Evolutionary conservation across 2,888 invertebrate genomes (phyloP).

Genomic region (Antitype chi): DNA sequence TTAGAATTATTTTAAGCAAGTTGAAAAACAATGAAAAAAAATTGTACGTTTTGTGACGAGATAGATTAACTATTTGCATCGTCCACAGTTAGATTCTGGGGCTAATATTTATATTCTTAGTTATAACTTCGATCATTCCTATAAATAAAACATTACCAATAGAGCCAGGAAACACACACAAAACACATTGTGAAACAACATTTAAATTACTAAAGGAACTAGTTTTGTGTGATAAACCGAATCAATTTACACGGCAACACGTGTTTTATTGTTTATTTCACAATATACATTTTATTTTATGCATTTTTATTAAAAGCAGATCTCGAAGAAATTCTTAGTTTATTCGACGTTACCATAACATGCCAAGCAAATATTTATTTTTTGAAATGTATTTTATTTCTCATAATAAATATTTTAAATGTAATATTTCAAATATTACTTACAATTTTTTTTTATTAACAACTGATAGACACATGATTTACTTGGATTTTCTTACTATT

Average conservation of each 20-base stretch:
- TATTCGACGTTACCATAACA: not conserved
- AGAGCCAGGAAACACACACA: conserved; percentile 61
- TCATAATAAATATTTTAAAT: not conserved
- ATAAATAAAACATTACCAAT: conserved; percentile 46
- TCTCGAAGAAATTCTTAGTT: conserved; percentile 5
- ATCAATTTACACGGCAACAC: conserved; percentile 53
- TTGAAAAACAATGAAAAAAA: not conserved
- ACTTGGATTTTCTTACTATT: no score
- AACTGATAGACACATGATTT: no score
- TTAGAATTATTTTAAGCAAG: not conserved
- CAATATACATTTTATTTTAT: conserved; percentile 50
- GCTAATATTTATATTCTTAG: not conserved
- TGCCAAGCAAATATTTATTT: not conserved
- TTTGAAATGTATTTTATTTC: not conserved
- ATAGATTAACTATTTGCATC: not conserved
- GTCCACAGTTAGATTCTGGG: not conserved
- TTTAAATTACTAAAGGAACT: conserved; percentile 66
- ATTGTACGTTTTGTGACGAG: not conserved
- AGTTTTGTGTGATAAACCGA: conserved; percentile 47
- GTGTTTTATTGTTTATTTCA: conserved; percentile 64
- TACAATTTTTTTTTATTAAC: not conserved
- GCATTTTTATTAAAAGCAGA: conserved; percentile 31
- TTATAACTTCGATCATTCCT: not conserved
- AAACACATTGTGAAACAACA: conserved; percentile 70
- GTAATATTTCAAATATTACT: not conserved